phyloP scores from a whole-genome alignment of 2,797 vertebrate species.

The Tinamus major region DNA sequence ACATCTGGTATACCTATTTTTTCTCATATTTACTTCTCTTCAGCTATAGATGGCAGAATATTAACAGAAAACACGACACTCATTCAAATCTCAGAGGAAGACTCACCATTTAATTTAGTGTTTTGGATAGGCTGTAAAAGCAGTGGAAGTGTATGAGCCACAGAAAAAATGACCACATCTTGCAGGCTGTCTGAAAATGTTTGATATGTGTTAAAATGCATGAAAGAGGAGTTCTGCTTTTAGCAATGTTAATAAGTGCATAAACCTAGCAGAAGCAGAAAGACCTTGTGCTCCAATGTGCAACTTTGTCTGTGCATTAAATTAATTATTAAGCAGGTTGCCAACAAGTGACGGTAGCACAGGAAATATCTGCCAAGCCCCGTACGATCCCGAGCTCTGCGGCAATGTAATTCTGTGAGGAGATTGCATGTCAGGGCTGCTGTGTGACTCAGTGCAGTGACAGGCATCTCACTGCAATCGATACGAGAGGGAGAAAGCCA shows the following conservation, averaged over 20 bases:
- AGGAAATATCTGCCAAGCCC: conserved; percentile 21
- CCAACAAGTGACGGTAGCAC: conserved; percentile 10
- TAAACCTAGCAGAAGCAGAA: not conserved
- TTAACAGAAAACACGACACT: not conserved
- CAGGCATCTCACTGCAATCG: conserved; percentile 44
- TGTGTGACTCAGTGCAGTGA: conserved; percentile 30
- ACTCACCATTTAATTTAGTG: accelerated
- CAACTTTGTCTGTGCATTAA: not conserved
- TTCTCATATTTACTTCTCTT: not conserved
- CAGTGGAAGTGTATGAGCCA: accelerated
- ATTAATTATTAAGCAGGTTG: conserved; percentile 58
- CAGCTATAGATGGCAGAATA: not conserved
- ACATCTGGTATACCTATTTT: not conserved
- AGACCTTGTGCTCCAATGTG: not conserved
- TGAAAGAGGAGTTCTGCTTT: not conserved
- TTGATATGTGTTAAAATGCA: not conserved
- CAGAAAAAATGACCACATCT: not conserved
- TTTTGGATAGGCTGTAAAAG: not conserved
- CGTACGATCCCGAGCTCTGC: not conserved
- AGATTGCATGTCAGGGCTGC: conserved; percentile 42
- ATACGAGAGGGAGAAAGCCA: conserved; percentile 20
- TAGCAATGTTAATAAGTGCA: not conserved
- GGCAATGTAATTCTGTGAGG: conserved; percentile 47
- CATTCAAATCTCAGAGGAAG: not conserved
- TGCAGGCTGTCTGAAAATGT: not conserved